Conservation (phyloP, 2,797 vertebrate genomes). For the Lagorchestes hirsutus region DNA sequence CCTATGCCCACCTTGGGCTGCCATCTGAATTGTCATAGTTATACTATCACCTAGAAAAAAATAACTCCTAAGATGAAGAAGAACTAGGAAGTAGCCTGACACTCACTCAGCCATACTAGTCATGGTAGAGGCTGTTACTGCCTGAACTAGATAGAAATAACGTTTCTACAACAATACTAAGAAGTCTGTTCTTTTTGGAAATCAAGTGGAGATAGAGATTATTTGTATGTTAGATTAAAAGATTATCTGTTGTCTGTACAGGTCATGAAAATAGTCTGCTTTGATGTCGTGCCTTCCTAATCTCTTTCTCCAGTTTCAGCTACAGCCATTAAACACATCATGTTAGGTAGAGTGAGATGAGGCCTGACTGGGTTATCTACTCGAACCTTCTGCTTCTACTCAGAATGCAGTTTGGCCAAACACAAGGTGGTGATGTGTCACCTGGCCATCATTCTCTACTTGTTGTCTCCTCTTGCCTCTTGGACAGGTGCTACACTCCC, state of each 20-base stretch:
- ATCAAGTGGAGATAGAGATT: neutral
- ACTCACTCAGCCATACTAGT: neutral
- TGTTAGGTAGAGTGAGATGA: neutral
- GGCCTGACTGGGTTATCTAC: neutral
- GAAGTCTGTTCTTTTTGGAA: constrained; percentile 10
- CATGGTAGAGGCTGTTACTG: neutral
- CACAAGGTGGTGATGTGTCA: neutral
- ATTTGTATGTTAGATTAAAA: neutral
- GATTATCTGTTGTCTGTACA: neutral
- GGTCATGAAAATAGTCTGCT: neutral
- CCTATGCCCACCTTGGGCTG: neutral
- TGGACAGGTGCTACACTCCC: too few species aligned
- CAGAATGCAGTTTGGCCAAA: neutral
- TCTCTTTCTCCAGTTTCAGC: neutral
- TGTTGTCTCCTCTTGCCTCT: too few species aligned
- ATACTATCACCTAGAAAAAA: neutral
- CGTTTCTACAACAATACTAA: neutral
- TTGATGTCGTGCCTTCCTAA: neutral
- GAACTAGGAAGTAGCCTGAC: neutral
- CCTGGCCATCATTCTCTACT: neutral
- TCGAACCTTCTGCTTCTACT: neutral
- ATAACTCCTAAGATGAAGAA: neutral
- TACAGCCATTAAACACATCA: neutral
- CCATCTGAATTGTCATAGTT: neutral
- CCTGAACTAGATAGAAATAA: neutral